Evolutionary conservation across 2,888 invertebrate species (phyloP), one percentile per base, ranked within the genome.

Genomic region (Microchrysa polita): DNA sequence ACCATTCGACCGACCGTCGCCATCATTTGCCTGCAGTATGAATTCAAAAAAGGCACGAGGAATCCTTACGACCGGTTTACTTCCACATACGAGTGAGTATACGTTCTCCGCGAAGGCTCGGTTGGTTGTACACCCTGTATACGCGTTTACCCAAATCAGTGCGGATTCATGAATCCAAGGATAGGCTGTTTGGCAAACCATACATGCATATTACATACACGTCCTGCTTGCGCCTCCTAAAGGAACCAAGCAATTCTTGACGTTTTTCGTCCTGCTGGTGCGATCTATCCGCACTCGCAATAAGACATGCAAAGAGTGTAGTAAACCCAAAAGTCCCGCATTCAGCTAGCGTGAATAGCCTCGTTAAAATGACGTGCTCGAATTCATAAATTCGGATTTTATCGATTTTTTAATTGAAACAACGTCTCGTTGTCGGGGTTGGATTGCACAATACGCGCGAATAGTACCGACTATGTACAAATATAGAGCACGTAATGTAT

Each of bases 281-380:
- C 27, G 27, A 34, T 34, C 7, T n/a, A n/a, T 34, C 7, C 27
- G 7, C 4, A 7, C 27, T 34, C 27, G 27, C 34, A 16, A 16
- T 18, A 63, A 57, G 55, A 69, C 69, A 69, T 22, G 55, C 69
- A 69, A 22, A 34, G 48, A 63, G 61, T 42, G 23, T n/a, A n/a
- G n/a, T n/a, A 48, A 48, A 48, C 9, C 65, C 65, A 7, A 22
- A 42, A 44, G 65, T 65, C 65, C 65, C 72, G 72, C 72, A 72
- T 72, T 72, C 59, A 59, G 44, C 72, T 59, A 48, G 72, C 72
- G 72, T 72, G 60, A 72, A 72, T 72, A 60, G 72, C 59, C 73
- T 73, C 73, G 73, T 73, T 73, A 73, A 73, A 73, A 73, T 65
- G 73, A 73, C 73, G 73, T 73, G 73, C 73, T 73, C 73, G 73